These are phyloP conservation scores for Metalampra italica DNA, from an alignment of 2,888 invertebrate genomes.

Conservation along the genomic window DNA sequence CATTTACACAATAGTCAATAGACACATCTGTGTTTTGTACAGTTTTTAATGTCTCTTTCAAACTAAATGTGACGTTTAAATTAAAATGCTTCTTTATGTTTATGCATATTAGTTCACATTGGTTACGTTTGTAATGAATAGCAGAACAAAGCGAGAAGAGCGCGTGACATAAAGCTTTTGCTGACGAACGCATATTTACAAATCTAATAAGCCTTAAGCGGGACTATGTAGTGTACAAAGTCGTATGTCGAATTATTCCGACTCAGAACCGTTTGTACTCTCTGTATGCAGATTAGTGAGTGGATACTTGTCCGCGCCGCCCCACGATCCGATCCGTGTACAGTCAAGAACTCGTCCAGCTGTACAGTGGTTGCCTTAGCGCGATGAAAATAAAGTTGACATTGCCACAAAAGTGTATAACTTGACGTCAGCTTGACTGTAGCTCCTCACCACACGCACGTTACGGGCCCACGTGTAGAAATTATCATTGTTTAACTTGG, in stretches of 20 bases:
- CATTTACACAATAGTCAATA: conserved; percentile 20
- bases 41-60: conserved; percentile 12
- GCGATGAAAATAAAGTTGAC: no score
- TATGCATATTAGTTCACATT: conserved; percentile 30
- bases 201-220: conserved; percentile 21
- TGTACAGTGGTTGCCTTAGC: no score
- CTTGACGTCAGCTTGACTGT: no score
- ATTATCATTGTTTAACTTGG: conserved; percentile 63
- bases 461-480: conserved; percentile 39
- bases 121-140: conserved; percentile 25
- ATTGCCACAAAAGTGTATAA: no score
- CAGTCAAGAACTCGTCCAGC: no score
- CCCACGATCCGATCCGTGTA: conserved; percentile 50
- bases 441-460: conserved; percentile 31
- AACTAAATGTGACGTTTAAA: conserved; percentile 9
- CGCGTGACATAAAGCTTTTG: conserved; percentile 18
- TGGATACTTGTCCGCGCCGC: conserved; percentile 59
- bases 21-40: conserved; percentile 27
- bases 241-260: conserved; percentile 19
- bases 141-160: conserved; percentile 29
- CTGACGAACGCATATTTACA: conserved; percentile 19
- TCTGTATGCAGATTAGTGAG: conserved; percentile 69
- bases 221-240: conserved; percentile 22
- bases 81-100: conserved; percentile 22
- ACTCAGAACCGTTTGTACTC: conserved; percentile 33